These are phyloP conservation scores for Penaeus indicus DNA, from an alignment of 1,140 invertebrate species.

Conservation along the genomic window DNA sequence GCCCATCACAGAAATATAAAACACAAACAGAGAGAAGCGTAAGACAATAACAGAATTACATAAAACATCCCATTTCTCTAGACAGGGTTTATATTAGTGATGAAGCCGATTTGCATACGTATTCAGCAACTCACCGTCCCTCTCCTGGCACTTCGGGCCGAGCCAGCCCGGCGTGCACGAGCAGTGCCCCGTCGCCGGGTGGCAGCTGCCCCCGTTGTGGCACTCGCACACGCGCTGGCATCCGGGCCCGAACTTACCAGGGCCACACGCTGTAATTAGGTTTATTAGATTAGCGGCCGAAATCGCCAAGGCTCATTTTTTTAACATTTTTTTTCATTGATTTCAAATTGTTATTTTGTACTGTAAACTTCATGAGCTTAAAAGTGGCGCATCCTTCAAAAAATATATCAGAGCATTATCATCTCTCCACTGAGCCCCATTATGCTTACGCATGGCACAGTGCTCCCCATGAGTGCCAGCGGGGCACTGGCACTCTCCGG, in stretches of 20 bases:
- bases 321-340: no score
- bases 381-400: no score
- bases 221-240: constrained; percentile 81
- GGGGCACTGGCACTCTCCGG: constrained; percentile 44
- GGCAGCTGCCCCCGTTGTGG: constrained; percentile 80
- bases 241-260: constrained; percentile 78
- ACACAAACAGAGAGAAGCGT: no score
- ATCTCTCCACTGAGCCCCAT: neutral
- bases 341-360: no score
- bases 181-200: constrained; percentile 84
- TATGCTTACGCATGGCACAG: constrained; percentile 42
- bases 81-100: constrained; percentile 68
- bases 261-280: constrained; percentile 72
- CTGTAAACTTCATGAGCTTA: no score
- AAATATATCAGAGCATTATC: no score
- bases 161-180: constrained; percentile 87
- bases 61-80: no score
- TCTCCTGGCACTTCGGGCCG: constrained; percentile 82
- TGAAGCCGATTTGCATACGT: constrained; percentile 80
- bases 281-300: no score
- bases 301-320: no score
- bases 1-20: no score
- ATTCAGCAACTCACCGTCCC: constrained; percentile 75
- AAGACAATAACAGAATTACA: no score
- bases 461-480: constrained; percentile 30